Evolutionary conservation across 2,888 invertebrate species (phyloP).

Genomic region (Morpho helenor): DNA sequence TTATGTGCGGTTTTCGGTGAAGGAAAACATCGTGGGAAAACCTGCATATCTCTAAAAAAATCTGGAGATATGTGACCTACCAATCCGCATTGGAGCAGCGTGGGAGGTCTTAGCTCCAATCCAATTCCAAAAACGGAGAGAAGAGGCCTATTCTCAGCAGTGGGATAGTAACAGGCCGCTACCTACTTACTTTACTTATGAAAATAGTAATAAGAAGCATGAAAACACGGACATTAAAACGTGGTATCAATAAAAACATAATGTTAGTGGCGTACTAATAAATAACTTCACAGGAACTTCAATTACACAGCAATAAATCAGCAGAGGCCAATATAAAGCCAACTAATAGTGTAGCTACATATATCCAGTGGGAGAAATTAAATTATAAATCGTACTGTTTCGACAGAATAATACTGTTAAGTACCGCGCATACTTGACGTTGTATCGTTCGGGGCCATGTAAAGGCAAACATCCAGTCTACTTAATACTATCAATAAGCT

Average conservation of each 20-base stretch:
- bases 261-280: constrained; percentile 13
- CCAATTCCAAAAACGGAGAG: too few species aligned
- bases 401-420: constrained; percentile 28
- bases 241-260: neutral
- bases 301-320: constrained; percentile 32
- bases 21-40: neutral
- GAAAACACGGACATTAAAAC: constrained; percentile 1
- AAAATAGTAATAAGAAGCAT: neutral
- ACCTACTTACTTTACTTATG: too few species aligned
- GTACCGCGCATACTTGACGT: constrained; percentile 1
- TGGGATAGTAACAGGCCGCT: too few species aligned
- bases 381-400: constrained; percentile 39
- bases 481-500: neutral
- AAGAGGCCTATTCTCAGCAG: too few species aligned
- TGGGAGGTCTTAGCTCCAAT: too few species aligned
- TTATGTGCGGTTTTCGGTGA: too few species aligned
- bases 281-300: constrained; percentile 30
- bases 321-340: constrained; percentile 29
- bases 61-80: too few species aligned
- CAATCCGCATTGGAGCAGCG: too few species aligned
- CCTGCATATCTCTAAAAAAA: too few species aligned
- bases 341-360: constrained; percentile 26
- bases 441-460: too few species aligned
- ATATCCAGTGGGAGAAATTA: constrained; percentile 34
- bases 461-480: too few species aligned